Percentiles rank a stretch among this genome's conserved stretches.
These are phyloP conservation scores for Hephaestus fuliginosus DNA, from an alignment of 2,797 vertebrate species.

Conservation along the genomic window DNA sequence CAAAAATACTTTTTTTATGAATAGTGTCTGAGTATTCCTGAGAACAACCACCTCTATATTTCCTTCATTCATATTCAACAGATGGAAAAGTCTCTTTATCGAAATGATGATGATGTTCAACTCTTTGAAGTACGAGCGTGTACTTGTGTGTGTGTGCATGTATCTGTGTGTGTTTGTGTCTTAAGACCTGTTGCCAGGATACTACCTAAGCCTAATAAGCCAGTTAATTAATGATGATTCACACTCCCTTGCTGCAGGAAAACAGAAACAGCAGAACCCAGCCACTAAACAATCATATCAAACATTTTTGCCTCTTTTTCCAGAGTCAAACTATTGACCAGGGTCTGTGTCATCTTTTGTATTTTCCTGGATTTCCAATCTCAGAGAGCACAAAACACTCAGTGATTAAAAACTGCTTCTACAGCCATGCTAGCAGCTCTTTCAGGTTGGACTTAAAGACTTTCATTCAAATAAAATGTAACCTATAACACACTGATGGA, in stretches of 20 bases:
- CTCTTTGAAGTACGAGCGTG: neutral
- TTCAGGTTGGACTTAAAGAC: no score
- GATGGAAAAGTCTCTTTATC: constrained; percentile 31
- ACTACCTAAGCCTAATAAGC: constrained; percentile 54
- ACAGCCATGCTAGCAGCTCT: neutral
- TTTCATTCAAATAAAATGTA: no score
- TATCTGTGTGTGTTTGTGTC: constrained; percentile 18
- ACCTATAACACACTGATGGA: no score
- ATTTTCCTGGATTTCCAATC: neutral
- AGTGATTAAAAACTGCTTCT: neutral
- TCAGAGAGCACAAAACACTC: neutral
- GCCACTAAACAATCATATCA: constrained; percentile 38
- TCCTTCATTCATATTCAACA: constrained; percentile 24
- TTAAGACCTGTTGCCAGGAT: constrained; percentile 69
- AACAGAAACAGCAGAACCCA: constrained; percentile 8
- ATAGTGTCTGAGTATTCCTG: constrained; percentile 17
- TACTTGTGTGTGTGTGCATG: neutral
- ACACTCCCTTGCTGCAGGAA: constrained; percentile 36
- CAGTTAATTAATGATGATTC: constrained; percentile 64
- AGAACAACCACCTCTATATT: constrained; percentile 37
- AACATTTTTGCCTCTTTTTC: constrained; percentile 5
- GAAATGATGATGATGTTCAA: constrained; percentile 13
- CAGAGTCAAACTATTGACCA: constrained; percentile 2
- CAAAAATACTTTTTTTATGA: constrained; percentile 13
- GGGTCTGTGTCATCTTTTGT: no score